A percentile compares a stretch with the other conserved stretches of the same genome.
phyloP scores from a whole-genome alignment of 2,797 vertebrate species.

The Sarcoramphus papa region DNA sequence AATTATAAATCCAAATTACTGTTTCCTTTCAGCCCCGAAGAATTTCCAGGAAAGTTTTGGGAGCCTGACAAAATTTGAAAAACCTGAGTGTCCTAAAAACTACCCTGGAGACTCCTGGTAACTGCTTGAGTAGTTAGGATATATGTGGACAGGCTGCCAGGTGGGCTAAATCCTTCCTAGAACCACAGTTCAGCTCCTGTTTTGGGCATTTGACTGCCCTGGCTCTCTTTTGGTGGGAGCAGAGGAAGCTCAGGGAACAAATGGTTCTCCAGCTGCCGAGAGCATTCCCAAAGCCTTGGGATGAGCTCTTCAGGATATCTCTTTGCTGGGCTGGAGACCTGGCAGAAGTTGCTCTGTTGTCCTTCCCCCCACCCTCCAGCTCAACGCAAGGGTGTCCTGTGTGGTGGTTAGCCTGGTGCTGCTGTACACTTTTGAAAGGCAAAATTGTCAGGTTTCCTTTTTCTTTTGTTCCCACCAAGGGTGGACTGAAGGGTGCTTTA shows the following conservation, averaged over 20 bases:
- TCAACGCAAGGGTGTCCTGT: accelerated
- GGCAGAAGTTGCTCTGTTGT: not conserved
- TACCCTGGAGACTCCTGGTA: not conserved
- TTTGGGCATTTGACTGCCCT: not conserved
- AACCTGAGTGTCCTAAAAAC: not conserved
- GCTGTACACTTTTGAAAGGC: not conserved
- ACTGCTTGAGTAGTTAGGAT: not conserved
- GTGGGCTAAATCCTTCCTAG: not conserved
- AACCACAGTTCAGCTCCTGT: not conserved
- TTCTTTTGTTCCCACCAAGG: not conserved
- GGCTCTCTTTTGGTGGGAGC: not conserved
- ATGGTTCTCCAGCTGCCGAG: not conserved
- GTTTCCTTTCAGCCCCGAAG: not conserved
- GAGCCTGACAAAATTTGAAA: not conserved
- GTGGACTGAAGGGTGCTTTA: not conserved
- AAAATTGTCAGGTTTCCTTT: not conserved
- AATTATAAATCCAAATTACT: not conserved
- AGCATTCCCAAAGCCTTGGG: not conserved
- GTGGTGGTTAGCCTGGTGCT: accelerated
- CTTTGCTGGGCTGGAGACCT: not conserved
- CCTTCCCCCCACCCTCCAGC: not conserved
- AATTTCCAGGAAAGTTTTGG: not conserved
- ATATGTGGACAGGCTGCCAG: not conserved
- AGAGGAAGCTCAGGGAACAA: not conserved
- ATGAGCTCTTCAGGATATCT: not conserved